Conservation (phyloP, 2,113 vertebrate genomes). For the Proterorhinus semilunaris region DNA sequence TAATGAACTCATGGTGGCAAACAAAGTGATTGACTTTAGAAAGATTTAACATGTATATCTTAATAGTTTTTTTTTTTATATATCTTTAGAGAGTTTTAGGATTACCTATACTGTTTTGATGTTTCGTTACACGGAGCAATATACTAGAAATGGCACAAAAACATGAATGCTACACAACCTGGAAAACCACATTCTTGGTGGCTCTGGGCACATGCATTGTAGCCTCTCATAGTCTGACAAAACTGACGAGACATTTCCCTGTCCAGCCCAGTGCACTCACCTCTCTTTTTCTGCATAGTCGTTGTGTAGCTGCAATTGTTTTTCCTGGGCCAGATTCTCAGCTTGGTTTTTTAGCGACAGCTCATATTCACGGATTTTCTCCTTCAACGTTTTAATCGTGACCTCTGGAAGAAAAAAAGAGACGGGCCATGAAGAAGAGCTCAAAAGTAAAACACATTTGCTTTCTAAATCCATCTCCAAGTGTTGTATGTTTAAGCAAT, state of each 20-base stretch:
- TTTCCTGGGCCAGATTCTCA: constrained; percentile 93
- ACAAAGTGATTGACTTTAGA: constrained; percentile 22
- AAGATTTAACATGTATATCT: constrained; percentile 7
- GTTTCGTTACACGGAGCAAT: no score
- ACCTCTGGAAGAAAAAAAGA: constrained; percentile 82
- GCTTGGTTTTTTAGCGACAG: constrained; percentile 96
- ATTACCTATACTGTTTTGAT: no score
- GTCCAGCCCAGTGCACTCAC: constrained; percentile 21
- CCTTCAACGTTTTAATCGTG: constrained; percentile 98
- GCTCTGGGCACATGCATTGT: no score
- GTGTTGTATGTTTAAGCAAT: no score
- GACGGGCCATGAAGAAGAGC: no score
- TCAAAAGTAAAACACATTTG: no score
- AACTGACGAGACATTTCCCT: background rate
- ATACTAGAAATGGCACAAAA: no score
- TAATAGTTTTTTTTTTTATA: background rate
- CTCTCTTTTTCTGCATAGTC: constrained; percentile 98
- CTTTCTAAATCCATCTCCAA: no score
- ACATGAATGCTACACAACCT: no score
- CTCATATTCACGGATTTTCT: constrained; percentile 98
- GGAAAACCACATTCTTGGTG: no score
- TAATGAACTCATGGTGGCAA: constrained; percentile 27
- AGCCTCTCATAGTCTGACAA: background rate
- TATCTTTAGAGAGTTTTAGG: background rate
- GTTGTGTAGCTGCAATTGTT: constrained; percentile 94